Evolutionary conservation across 2,888 invertebrate genomes (phyloP), one percentile per base, ranked within the genome.

Genomic region (Pammene aurita): DNA sequence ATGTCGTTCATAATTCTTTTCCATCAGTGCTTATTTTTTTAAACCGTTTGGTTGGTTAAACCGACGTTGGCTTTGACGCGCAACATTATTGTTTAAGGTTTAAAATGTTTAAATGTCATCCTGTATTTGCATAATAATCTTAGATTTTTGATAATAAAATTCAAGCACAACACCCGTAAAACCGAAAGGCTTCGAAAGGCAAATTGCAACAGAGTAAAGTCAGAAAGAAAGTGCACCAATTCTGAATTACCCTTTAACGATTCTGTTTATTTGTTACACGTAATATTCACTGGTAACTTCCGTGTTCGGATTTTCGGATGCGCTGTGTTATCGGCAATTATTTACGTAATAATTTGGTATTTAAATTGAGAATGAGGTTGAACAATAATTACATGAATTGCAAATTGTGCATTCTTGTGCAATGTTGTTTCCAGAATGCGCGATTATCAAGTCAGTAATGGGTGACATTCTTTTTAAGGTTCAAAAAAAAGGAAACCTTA

Each of bases 191-290:
- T 52, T 34, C 52, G 68, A 63, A 63, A 57, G 63, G 68, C 50
- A 63, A n/a, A 54, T 60, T 69, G 55, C 69, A 60, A 69, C 58
- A 68, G 52, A 38, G 18, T 38, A 58, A 55, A 55, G 26, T 60
- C 34, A 10, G 42, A 67, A 69, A 58, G 65, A 69, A 65, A 69
- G 69, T 60, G 69, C 65, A 65, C 69, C 46, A 55, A 60, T 65
- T 68, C 48, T 60, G 54, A 60, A 69, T 69, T 69, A 65, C 69
- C 58, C 64, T 60, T 60, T 18, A 64, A 60, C 44, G 58, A 58
- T 56, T 6, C 26, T 4, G 48, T 60, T 54, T 58, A 41, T 58
- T 52, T 9, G 54, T 16, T 26, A 38, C 54, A 46, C 44, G 54
- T 44, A 57, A 60, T 64, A 38, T 69, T 46, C 18, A n/a, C n/a